Percentiles rank a stretch among this genome's conserved stretches.
Evolutionary conservation across 2,888 invertebrate genomes (phyloP).

Genomic region (Lithophane leautieri): DNA sequence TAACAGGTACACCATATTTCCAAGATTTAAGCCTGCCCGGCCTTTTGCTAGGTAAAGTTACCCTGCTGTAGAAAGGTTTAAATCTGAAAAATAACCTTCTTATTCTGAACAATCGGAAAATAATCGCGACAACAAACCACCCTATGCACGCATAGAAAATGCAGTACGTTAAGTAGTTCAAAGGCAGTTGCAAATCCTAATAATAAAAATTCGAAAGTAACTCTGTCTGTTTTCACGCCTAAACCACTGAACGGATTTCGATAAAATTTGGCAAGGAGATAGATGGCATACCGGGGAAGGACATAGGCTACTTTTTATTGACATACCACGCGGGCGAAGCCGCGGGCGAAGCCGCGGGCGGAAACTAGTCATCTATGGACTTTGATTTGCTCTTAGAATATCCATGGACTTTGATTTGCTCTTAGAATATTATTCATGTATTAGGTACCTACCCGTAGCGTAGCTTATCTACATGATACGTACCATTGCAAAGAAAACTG

Average conservation of each 20-base stretch:
- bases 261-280: too few species aligned
- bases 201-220: too few species aligned
- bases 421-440: constrained; percentile 23
- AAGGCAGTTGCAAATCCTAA: background rate
- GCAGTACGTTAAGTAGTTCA: background rate
- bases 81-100: background rate
- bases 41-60: background rate
- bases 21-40: background rate
- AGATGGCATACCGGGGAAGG: too few species aligned
- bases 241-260: too few species aligned
- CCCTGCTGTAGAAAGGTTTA: too few species aligned
- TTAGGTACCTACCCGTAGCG: background rate
- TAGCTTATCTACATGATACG: background rate
- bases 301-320: too few species aligned
- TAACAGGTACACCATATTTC: background rate
- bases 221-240: too few species aligned
- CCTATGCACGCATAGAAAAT: background rate
- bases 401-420: constrained; percentile 16
- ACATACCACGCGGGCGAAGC: too few species aligned
- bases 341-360: too few species aligned
- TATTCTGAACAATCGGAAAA: background rate
- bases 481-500: background rate
- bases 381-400: too few species aligned
- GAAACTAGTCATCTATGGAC: too few species aligned
- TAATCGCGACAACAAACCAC: background rate